Evolutionary conservation across 2,797 vertebrate genomes (phyloP), one percentile per base, ranked within the genome.

Genomic region (Betta splendens): DNA sequence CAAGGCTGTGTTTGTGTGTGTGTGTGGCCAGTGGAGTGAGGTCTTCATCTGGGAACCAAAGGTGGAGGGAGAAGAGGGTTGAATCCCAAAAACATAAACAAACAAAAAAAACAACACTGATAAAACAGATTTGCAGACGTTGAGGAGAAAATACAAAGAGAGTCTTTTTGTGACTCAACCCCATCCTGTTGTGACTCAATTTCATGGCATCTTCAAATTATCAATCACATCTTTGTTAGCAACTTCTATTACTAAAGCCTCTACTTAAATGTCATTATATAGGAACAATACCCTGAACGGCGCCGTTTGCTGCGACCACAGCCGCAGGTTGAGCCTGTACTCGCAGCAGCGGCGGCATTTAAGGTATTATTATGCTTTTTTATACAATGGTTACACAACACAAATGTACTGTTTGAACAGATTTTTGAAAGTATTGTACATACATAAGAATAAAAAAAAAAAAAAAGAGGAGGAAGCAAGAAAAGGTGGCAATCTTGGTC

Each of bases 341-440:
- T 45, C 51, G 4, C 56, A 29, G 72, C 76, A 50, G 63, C 67
- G 21, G 23, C 29, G 23, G 3, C 1, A 12, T 69, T n/a, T 57
- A 6, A 40, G 58, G 59, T 57, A 47, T 64, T 17, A 4, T 63
- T 32, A 17, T 23, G 26, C 40, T 47, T 44, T 45, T 46, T 52
- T 43, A 79, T 69, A 84, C 77, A 85, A 83, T 50, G 77, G 77
- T 84, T 83, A 85, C 68, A 87, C 35, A 83, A 83, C 70, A 77
- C 65, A 47, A 35, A 37, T 64, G 56, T 66, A 77, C 72, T 75
- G 71, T 77, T 57, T 64, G 59, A 60, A 64, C 75, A 38, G 36
- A 22, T 53, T 45, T 67, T 76, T 54, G 15, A 76, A 79, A 75
- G 70, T 66, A 62, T 66, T 65, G 66, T 78, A 73, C 78, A 80